phyloP scores from a whole-genome alignment of 37 sponge, comb jelly and placozoan genomes.

The Axinella damicornis region DNA sequence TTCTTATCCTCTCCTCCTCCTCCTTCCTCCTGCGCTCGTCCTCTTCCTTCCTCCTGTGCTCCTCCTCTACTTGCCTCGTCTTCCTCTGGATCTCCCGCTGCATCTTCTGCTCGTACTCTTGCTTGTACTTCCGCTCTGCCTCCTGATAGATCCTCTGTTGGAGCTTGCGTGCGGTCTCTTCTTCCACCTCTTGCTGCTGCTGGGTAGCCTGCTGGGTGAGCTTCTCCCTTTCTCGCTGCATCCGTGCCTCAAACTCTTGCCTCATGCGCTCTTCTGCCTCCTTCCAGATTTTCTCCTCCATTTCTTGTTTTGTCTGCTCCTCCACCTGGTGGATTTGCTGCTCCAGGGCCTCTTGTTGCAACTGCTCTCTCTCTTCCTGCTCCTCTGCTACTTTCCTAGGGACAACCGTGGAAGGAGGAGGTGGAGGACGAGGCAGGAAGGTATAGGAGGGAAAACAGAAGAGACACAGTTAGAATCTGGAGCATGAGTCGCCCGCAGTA shows the following conservation, averaged over 20 bases:
- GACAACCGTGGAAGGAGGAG: background rate
- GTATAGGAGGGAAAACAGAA: too few species aligned
- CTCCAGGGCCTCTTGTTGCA: constrained; percentile 19
- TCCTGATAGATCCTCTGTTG: constrained; percentile 29
- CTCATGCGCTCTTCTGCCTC: constrained; percentile 63
- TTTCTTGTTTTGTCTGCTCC: constrained; percentile 39
- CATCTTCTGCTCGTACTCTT: constrained; percentile 26
- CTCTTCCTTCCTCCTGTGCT: constrained; percentile 13
- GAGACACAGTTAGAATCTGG: too few species aligned
- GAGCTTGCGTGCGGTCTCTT: background rate
- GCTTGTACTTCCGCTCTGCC: constrained; percentile 17
- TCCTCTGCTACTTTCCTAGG: constrained; percentile 5
- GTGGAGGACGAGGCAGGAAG: too few species aligned
- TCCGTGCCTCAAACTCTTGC: constrained; percentile 37
- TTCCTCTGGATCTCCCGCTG: constrained; percentile 16
- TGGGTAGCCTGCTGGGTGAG: constrained; percentile 2
- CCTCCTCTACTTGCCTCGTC: constrained; percentile 30
- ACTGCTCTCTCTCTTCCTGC: constrained; percentile 7
- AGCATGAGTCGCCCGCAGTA: too few species aligned
- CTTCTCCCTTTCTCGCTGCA: constrained; percentile 32
- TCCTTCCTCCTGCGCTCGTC: constrained; percentile 28
- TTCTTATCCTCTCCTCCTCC: constrained; percentile 13
- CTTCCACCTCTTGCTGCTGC: constrained; percentile 1
- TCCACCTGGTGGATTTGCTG: background rate
- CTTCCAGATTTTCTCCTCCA: constrained; percentile 67